Evolutionary conservation across 2,113 vertebrate species (phyloP).

Genomic region (Calonectris borealis): DNA sequence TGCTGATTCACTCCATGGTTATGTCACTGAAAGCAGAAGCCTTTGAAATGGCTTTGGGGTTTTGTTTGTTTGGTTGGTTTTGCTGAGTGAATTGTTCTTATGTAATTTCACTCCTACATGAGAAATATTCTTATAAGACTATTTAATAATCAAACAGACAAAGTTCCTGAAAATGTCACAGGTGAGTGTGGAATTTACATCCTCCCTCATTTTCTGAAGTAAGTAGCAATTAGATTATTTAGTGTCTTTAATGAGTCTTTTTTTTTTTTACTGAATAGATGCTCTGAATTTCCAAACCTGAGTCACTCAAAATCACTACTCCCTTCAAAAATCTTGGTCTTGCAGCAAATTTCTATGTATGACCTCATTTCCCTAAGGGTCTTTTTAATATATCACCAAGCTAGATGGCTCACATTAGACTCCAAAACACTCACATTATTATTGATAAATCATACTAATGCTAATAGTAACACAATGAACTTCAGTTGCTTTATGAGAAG

Average conservation of each 20-base stretch:
- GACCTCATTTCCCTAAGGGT: neutral
- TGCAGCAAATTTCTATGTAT: neutral
- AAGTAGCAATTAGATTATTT: neutral
- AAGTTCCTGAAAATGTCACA: constrained; percentile 44
- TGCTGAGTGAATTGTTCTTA: neutral
- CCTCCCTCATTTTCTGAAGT: constrained; percentile 13
- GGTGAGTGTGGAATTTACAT: constrained; percentile 41
- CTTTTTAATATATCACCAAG: neutral
- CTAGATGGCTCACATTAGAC: neutral
- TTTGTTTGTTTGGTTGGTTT: neutral
- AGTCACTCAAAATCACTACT: neutral
- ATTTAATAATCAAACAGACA: constrained; percentile 30
- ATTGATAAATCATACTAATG: neutral
- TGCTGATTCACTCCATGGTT: neutral
- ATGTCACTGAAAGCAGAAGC: neutral
- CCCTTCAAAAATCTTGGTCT: neutral
- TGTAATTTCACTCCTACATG: neutral
- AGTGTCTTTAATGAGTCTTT: neutral
- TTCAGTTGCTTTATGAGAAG: neutral
- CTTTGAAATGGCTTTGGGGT: neutral
- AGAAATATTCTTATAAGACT: constrained; percentile 35
- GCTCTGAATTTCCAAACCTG: neutral
- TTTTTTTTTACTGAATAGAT: neutral
- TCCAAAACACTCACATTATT: neutral
- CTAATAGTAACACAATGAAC: neutral